Base-by-base conservation (phyloP, 2,888 invertebrate genomes). In the Cancer borealis region DNA sequence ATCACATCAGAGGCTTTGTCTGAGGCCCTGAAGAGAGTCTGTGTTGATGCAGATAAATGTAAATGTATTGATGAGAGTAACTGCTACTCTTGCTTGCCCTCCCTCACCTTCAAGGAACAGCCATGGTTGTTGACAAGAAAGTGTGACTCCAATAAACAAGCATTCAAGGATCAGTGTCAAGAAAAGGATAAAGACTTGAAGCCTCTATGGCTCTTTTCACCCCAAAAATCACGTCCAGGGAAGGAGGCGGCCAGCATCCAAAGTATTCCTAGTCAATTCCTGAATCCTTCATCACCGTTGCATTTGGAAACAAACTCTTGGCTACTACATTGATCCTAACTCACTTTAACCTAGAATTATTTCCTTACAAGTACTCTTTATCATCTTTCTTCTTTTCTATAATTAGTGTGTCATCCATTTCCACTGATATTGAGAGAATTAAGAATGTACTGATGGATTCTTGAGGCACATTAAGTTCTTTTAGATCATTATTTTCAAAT, bases 1-100 rank as follows among this genome's bases (percentile, higher is more conserved):
- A 94, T 92, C 8, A 91, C 92, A 8, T 91, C 87, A 26, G 92
- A 92, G 45, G 94, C 47, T 14, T 30, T 94, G 30, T 66, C 94
- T 39, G 91, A 92, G 17, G 93, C 93, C 2, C 91, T 93, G 12
- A 91, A 93, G 47, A 93, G 87, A 46, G 73, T 91, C 17, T 90
- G n/a, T 30, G 45, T 93, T 5, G 49, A 30, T 60, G 45, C 92
- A 45, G 45, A 12, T 60, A 91, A n/a, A 39, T 60, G 47, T 60
- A 17, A 3, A 45, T 45, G 30, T 21, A 21, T 6, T 49, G 39
- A 3, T 84, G n/a, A 39, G 17, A 84, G 84, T 17, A 30, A 30
- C 14, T 3, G 0, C 30, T 39, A 49, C 66, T 14, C 91, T 26
- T 46, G 54, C 3, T 39, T 30, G 54, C 17, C 49, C 3, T 87